Evolutionary conservation across 2,797 vertebrate genomes (phyloP), one percentile per base, ranked within the genome.

Genomic region (Danio albolineatus): DNA sequence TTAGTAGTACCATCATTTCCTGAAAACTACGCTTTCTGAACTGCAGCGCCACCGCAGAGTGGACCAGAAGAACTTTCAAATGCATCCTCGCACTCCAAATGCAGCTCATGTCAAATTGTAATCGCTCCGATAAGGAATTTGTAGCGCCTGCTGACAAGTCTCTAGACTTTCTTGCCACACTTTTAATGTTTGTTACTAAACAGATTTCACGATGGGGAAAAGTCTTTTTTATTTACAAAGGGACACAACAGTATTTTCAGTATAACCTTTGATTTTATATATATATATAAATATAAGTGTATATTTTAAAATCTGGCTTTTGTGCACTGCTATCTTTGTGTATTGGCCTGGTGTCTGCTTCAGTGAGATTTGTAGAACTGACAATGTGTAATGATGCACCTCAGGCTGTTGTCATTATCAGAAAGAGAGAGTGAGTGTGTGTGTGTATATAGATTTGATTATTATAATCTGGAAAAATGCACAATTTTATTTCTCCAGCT

Each of bases 1-100:
- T 16, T 90, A 66, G 84, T 91, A 84, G 91, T 91, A 76, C 92
- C 95, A 53, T 89, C 92, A 81, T 96, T 95, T 0, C 93, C 95
- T 0, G 97, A 98, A 64, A 89, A 91, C 90, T 98, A 95, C 0
- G 89, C 93, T 0, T 97, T 95, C 92, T 97, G 76, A 94, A 94
- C 87, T 86, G 74, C 21, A 39, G 88, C 7, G 14, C 7, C 9
- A 39, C 73, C 8, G 51, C 39, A 48, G 77, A 69, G 73, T 73
- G 54, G 79, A 75, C 71, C 77, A 66, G 61, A 48, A 53, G 13
- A 73, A 57, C 65, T 44, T 3, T 54, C 44, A 73, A 61, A 44
- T 21, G 49, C 51, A 12, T 28, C 19, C 12, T 78, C 60, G 7
- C 43, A 71, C 74, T 70, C 78, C 12, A n/a, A 65, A 72, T 39